Base-by-base conservation (phyloP, 2,113 vertebrate species). In the Electrona antarctica region DNA sequence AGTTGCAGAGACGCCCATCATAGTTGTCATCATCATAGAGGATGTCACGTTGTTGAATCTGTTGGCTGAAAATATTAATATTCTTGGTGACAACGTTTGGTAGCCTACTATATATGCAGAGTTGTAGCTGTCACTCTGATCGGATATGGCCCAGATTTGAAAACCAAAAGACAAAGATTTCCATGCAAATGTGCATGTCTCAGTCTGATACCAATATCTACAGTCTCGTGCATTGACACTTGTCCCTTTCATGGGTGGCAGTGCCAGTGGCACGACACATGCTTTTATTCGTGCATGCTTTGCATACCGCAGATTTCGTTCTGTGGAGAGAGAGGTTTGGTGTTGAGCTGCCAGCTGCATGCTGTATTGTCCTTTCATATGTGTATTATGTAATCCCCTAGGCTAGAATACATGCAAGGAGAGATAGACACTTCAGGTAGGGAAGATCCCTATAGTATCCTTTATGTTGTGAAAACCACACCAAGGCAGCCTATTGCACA, bases 401-500 rank as follows among this genome's bases (percentile, higher is more conserved):
- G 46, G 21, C 21, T 73, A 14, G 75, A 84, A 83, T 77, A 61
- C 48, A 88, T 87, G 71, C 15, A 50, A 47, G 21, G 54, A 9
- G 54, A 15, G 45, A 46, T 14, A 57, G 66, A 29, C 48, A 41
- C 8, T 59, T 46, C 67, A 7, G 60, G 60, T 14, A 5, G 13
- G 60, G 11, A 28, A 10, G 21, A 21, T 61, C 7, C 67, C 33
- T 79, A 47, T 65, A 29, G 33, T 13, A 10, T 71, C 67, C 66
- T 74, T 73, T 69, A 45, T 60, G 57, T 55, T 70, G 21, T 73
- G 69, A 78, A 67, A 72, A 67, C 65, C 52, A 55, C 80, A 64
- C 59, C 14, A 28, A 50, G 21, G 21, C 21, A 21, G 52, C 33
- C 7, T 5, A 13, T 29, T 59, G 13, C 56, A 28, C 56, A 47